phyloP scores from a whole-genome alignment of 2,797 vertebrate species.

The Clarias platycephalus region DNA sequence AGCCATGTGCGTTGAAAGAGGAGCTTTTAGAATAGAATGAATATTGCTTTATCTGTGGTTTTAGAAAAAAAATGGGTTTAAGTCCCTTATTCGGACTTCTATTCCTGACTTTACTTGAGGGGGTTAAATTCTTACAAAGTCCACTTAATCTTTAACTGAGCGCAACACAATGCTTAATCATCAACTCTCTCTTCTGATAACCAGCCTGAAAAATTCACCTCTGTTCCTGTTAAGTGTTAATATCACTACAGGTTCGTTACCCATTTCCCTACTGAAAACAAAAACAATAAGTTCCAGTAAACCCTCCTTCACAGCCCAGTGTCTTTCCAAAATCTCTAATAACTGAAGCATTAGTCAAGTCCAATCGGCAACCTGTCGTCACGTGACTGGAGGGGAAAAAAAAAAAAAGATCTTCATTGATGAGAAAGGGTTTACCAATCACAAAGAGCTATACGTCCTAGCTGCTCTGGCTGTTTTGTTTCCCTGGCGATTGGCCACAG shows the following conservation, averaged over 20 bases:
- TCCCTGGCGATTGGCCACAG: slow-evolving; percentile 51
- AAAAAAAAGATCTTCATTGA: slow-evolving; percentile 46
- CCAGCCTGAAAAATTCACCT: slow-evolving; percentile 24
- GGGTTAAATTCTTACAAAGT: slow-evolving; percentile 16
- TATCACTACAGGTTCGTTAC: slow-evolving; percentile 18
- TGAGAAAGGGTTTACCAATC: slow-evolving; percentile 43
- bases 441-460: slow-evolving; percentile 37
- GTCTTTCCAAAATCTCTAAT: slow-evolving; percentile 47
- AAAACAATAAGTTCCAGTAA: slow-evolving; percentile 38
- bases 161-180: slow-evolving; percentile 11
- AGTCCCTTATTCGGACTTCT: too few species aligned
- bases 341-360: slow-evolving; percentile 49
- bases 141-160: slow-evolving; percentile 8
- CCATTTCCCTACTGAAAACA: slow-evolving; percentile 38
- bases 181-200: slow-evolving; percentile 26
- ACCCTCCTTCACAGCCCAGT: slow-evolving; percentile 29
- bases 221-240: slow-evolving; percentile 10
- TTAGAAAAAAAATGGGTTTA: neutral
- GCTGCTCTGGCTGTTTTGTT: slow-evolving; percentile 43
- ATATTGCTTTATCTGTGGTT: neutral
- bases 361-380: slow-evolving; percentile 52
- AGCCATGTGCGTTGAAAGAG: neutral
- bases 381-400: slow-evolving; percentile 48
- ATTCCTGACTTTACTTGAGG: neutral
- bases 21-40: neutral